Base-by-base conservation (phyloP, 64 coral and sea anemone species). In the Cladopsammia gracilis region DNA sequence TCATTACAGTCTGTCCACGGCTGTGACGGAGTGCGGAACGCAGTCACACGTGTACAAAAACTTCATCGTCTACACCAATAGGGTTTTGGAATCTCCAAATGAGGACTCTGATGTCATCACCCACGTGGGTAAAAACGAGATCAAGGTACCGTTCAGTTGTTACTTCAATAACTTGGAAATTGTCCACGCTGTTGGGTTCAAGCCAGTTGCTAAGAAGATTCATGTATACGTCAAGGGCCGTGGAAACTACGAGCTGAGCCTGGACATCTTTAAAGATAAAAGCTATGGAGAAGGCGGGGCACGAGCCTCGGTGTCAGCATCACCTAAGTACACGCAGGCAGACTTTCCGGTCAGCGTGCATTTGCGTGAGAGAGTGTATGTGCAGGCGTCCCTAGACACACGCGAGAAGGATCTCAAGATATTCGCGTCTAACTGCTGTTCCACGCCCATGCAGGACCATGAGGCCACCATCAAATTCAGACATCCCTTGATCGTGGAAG, bases 1-100 rank as follows among this genome's bases (percentile, higher is more conserved):
- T 0, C 96, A 97, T 51, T 97, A 97, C 45, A 97, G 87, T 64
- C 66, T 97, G 76, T 87, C 71, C 0, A 94, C 96, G 18, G 70
- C 58, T 10, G 88, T 94, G 45, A 97, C 96, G 3, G 42, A 75
- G 13, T 97, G 96, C 51, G 92, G 96, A 16, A 97, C 96, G 0
- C 91, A 42, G 25, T 94, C 92, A n/a, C 87, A 93, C 26, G 88
- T 88, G 53, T 82, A 91, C 72, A 97, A 93, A 48, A 73, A 94
- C 70, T 94, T 90, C 44, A 93, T 97, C 52, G 95, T 97, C 6
- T 97, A 97, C 82, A 94, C 92, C 48, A 97, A 97, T 52, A 94
- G 90, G 91, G 95, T 94, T 24, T 12, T 94, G 65, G 92, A 94
- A 72, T 82, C 88, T 71, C 91, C 95, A 3, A 73, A 78, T 62